Evolutionary conservation across 2,113 vertebrate species (phyloP), one percentile per base, ranked within the genome.

Genomic region (Loxodonta africana): DNA sequence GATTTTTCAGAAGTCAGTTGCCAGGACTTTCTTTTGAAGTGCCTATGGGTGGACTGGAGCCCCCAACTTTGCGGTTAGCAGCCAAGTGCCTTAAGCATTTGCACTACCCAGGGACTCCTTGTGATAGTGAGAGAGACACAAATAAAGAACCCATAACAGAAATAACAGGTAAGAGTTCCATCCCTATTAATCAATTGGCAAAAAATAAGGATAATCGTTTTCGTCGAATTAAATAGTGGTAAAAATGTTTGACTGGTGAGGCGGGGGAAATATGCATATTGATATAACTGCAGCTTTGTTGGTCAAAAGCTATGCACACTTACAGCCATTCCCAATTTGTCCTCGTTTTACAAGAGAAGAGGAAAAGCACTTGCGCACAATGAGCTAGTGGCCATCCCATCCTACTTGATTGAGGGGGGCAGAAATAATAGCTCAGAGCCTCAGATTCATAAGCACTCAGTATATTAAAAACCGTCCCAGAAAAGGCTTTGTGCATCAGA

Each of bases 201-300:
- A 76, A 90, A 63, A 84, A 88, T 51, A 76, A 95, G 71, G 51
- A 60, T 89, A 92, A 18, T 33, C 21, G 6, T 44, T 92, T 88
- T 76, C 51, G 3, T 37, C 46, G 53, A 92, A 9, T 83, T 74
- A 30, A 86, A 57, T 78, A 41, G 48, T n/a, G 33, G 26, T 91
- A 60, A 67, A 23, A 15, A 1, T 30, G 26, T 89, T 84, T 83
- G 37, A 87, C 15, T 51, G 30, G 2, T 71, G 44, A 84, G 15
- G 18, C 17, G 8, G 63, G 44, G n/a, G 44, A 88, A 62, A 69
- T 80, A n/a, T 80, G 74, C 28, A 53, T 73, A 73, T 25, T 78
- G 41, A 86, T 65, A 80, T 83, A 84, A 95, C 17, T 8, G 8
- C 44, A 88, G 69, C 9, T 41, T 48, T 10, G 20, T 28, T 83